These are phyloP conservation scores for Scomber scombrus DNA, from an alignment of 2,113 vertebrate genomes.

Conservation along the genomic window DNA sequence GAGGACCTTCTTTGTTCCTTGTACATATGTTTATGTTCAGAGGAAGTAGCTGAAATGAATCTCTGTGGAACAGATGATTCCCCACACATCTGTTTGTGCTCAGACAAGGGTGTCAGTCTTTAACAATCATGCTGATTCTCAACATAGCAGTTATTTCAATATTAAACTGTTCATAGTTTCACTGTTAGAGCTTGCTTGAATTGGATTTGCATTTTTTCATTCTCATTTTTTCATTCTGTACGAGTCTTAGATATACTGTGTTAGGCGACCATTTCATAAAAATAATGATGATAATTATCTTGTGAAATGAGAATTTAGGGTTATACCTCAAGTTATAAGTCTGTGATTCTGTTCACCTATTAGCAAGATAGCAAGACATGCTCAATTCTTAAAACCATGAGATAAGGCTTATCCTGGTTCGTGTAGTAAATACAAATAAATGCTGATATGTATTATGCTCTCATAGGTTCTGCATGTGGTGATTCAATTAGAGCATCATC, in stretches of 20 bases:
- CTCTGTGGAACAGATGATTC: constrained; percentile 42
- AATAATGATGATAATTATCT: too few relatives aligned
- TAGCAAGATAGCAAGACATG: background rate
- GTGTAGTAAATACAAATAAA: constrained; percentile 12
- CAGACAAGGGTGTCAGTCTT: constrained; percentile 27
- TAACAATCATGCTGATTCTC: constrained; percentile 30
- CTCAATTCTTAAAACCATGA: too few relatives aligned
- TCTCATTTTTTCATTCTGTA: too few relatives aligned
- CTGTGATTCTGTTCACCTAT: background rate
- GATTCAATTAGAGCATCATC: constrained; percentile 26
- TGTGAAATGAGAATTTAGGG: too few relatives aligned
- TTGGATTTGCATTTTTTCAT: background rate
- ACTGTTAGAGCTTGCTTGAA: constrained; percentile 2
- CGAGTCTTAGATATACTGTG: too few relatives aligned
- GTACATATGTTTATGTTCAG: constrained; percentile 26
- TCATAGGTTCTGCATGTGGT: constrained; percentile 6
- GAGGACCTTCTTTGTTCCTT: constrained; percentile 17
- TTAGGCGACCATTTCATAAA: too few relatives aligned
- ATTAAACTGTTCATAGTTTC: background rate
- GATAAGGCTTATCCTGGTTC: background rate
- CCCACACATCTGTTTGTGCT: constrained; percentile 46
- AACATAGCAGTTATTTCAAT: constrained; percentile 6
- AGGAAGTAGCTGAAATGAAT: constrained; percentile 10
- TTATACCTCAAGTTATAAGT: too few relatives aligned
- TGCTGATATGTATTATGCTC: background rate